Percentiles rank a stretch among this genome's conserved stretches.
Conservation (phyloP, 1,140 invertebrate species). For the Lepeophtheirus salmonis region DNA sequence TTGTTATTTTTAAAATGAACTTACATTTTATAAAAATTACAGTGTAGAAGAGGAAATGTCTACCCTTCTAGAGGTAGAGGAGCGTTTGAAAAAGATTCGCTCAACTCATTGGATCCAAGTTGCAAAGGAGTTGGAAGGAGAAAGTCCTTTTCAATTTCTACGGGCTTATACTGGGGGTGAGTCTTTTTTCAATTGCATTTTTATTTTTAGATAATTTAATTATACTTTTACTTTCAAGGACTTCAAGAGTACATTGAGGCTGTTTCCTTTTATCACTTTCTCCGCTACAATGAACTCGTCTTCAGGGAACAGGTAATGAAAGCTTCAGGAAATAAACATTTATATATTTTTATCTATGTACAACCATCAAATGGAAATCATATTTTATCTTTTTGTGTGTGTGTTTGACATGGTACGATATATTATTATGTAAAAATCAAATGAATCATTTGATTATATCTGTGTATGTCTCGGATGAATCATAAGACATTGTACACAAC, state of each 20-base stretch:
- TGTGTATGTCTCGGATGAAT: too few relatives aligned
- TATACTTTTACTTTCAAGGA: conserved; percentile 31
- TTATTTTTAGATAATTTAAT: conserved; percentile 7
- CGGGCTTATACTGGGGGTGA: conserved; percentile 44
- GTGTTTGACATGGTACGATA: too few relatives aligned
- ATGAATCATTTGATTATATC: too few relatives aligned
- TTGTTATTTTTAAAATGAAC: too few relatives aligned
- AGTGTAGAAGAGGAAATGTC: conserved; percentile 24
- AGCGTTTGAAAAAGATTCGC: conserved; percentile 39
- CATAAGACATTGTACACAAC: too few relatives aligned
- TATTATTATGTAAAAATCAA: too few relatives aligned
- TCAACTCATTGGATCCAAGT: conserved; percentile 42
- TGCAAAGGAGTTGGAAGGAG: conserved; percentile 45
- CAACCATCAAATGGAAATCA: too few relatives aligned
- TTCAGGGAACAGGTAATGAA: conserved; percentile 30
- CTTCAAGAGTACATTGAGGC: conserved; percentile 77
- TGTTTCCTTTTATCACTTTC: conserved; percentile 47
- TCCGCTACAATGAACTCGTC: conserved; percentile 31
- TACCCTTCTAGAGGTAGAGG: conserved; percentile 43
- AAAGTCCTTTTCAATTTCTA: conserved; percentile 49
- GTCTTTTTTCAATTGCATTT: conserved; percentile 17
- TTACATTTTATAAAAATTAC: too few relatives aligned
- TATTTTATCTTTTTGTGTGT: too few relatives aligned
- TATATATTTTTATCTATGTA: too few relatives aligned
- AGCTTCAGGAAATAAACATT: too few relatives aligned